phyloP scores from a whole-genome alignment of 2,888 invertebrate genomes.

The Fragum sueziense region DNA sequence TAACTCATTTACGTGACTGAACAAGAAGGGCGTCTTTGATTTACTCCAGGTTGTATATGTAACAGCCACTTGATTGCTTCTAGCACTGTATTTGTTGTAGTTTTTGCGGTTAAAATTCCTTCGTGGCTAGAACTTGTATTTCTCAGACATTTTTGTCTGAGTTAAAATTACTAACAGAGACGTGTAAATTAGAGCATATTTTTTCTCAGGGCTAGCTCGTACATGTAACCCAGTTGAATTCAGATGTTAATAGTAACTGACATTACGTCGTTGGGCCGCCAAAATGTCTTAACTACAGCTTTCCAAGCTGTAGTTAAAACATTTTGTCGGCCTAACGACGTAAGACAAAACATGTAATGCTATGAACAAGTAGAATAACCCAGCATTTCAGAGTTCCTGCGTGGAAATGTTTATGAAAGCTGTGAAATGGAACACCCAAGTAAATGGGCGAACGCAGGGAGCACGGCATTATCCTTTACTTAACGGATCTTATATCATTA shows the following conservation, averaged over 20 bases:
- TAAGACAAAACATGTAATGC: conserved; percentile 45
- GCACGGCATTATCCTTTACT: background rate
- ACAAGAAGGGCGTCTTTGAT: too few species aligned
- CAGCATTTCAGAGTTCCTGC: conserved; percentile 28
- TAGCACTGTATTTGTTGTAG: background rate
- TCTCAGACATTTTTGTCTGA: conserved; percentile 53
- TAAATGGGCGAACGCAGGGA: conserved; percentile 21
- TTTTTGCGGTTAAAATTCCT: conserved; percentile 21
- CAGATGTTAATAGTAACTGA: conserved; percentile 52
- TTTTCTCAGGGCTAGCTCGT: conserved; percentile 46
- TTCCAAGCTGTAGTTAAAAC: too few species aligned
- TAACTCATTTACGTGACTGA: too few species aligned
- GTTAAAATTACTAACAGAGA: conserved; percentile 50
- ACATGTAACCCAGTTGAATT: conserved; percentile 40
- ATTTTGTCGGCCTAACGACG: too few species aligned
- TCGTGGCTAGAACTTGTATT: background rate
- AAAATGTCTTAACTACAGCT: too few species aligned
- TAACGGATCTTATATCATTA: too few species aligned
- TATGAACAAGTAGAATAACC: conserved; percentile 54
- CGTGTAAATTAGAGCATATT: conserved; percentile 47
- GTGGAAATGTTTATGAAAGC: conserved; percentile 25
- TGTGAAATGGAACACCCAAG: conserved; percentile 61
- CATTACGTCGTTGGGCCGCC: too few species aligned
- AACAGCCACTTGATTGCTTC: background rate
- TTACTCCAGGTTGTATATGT: too few species aligned